Evolutionary conservation across 1,140 invertebrate species (phyloP).

Genomic region (Planococcus citri): DNA sequence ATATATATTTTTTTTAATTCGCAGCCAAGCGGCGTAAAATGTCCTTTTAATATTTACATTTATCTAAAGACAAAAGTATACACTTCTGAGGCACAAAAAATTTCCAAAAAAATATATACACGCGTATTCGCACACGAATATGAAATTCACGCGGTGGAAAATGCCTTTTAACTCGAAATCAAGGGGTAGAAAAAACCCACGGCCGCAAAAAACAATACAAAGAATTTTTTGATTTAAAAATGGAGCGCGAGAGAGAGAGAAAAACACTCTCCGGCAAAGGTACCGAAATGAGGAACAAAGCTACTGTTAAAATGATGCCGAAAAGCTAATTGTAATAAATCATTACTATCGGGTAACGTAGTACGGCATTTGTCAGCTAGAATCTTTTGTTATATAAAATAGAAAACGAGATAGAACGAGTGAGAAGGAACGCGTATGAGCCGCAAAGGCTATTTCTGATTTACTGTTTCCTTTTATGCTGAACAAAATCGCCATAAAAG

Average conservation of each 20-base stretch:
- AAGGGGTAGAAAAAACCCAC: background rate
- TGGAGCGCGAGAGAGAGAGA: background rate
- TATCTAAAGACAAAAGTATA: background rate
- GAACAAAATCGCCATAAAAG: slow-evolving; percentile 2
- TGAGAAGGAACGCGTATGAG: background rate
- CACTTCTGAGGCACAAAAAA: background rate
- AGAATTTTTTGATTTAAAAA: background rate
- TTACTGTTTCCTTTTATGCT: slow-evolving; percentile 7
- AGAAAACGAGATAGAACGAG: background rate
- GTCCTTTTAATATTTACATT: background rate
- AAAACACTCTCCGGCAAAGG: background rate
- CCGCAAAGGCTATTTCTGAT: slow-evolving; percentile 2
- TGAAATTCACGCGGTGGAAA: background rate
- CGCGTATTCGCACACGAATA: background rate
- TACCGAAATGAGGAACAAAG: slow-evolving; percentile 6
- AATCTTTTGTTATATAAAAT: background rate
- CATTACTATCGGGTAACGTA: background rate
- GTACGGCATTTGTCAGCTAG: background rate
- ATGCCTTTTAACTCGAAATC: background rate
- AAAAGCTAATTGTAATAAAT: slow-evolving; percentile 4
- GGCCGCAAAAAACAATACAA: background rate
- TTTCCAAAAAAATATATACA: no score
- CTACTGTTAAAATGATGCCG: background rate
- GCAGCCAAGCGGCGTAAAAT: background rate
- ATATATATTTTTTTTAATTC: no score